Conservation (phyloP, 2,888 invertebrate species). For the Philonicus albiceps region DNA sequence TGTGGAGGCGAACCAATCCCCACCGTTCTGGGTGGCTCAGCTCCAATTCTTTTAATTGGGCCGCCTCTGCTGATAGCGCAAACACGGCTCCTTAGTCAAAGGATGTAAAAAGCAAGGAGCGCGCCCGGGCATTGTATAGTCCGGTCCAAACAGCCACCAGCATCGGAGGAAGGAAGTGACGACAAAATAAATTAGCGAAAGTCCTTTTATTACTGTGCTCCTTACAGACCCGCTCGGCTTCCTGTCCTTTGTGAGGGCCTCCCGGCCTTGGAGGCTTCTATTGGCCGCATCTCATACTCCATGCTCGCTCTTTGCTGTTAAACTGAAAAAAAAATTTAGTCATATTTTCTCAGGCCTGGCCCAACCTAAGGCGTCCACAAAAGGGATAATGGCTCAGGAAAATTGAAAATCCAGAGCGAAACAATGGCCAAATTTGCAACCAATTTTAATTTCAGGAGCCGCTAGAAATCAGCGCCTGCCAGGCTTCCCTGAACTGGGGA, state of each 20-base stretch:
- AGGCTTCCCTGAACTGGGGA: background rate
- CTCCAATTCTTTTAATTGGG: constrained; percentile 37
- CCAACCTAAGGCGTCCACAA: background rate
- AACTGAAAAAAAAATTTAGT: constrained; percentile 9
- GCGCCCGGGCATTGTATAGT: background rate
- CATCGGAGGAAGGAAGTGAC: constrained; percentile 32
- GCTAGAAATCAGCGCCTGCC: background rate
- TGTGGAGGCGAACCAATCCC: background rate
- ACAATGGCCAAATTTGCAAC: constrained; percentile 22
- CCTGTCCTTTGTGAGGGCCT: background rate
- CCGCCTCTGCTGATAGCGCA: constrained; percentile 12
- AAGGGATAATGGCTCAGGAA: constrained; percentile 27
- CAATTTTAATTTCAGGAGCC: constrained; percentile 26
- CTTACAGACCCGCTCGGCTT: background rate
- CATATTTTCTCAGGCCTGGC: background rate
- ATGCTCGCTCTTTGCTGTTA: background rate
- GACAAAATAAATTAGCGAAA: constrained; percentile 36
- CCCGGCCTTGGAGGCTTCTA: background rate
- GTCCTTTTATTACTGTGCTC: constrained; percentile 26
- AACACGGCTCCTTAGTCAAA: constrained; percentile 32
- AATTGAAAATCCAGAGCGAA: constrained; percentile 19
- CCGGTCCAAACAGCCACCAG: constrained; percentile 19
- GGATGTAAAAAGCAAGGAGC: constrained; percentile 16
- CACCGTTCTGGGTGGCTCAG: background rate
- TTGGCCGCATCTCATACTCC: background rate